Percentiles rank a stretch among this genome's conserved stretches.
Conservation (phyloP, 2,113 vertebrate genomes). For the Lagopus muta region DNA sequence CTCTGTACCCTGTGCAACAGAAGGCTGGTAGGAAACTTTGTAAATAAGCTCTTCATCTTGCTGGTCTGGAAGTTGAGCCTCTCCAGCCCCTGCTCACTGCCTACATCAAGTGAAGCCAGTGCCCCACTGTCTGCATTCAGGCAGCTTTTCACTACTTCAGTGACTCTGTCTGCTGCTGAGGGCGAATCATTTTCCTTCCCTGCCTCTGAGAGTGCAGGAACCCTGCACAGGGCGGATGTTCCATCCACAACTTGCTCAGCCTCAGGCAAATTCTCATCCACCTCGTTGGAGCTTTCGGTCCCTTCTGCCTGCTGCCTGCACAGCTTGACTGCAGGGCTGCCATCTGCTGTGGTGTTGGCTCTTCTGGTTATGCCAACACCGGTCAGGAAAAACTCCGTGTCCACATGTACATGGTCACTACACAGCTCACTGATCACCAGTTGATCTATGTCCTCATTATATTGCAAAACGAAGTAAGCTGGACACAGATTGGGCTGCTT, state of each 20-base stretch:
- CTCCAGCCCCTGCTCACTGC: slow-evolving; percentile 33
- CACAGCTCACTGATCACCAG: background rate
- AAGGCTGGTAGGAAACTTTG: slow-evolving; percentile 63
- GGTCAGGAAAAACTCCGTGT: background rate
- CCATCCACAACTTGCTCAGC: background rate
- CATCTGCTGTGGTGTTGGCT: rapidly evolving
- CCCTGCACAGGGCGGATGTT: background rate
- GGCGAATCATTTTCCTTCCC: background rate
- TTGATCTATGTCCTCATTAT: background rate
- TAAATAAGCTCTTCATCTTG: slow-evolving; percentile 62
- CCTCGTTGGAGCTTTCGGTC: rapidly evolving
- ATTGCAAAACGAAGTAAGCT: background rate
- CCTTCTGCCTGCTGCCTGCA: background rate
- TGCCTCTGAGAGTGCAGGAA: background rate
- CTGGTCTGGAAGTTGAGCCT: slow-evolving; percentile 69
- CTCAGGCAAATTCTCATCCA: rapidly evolving
- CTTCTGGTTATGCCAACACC: background rate
- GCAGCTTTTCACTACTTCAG: slow-evolving; percentile 65
- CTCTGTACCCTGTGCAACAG: slow-evolving; percentile 58
- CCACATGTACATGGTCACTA: rapidly evolving
- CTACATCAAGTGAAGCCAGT: slow-evolving; percentile 56
- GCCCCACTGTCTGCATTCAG: slow-evolving; percentile 49
- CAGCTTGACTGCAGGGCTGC: rapidly evolving
- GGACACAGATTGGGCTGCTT: background rate
- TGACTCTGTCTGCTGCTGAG: slow-evolving; percentile 36